phyloP scores from a whole-genome alignment of 2,113 vertebrate genomes.

The Cinclus mexicanus region DNA sequence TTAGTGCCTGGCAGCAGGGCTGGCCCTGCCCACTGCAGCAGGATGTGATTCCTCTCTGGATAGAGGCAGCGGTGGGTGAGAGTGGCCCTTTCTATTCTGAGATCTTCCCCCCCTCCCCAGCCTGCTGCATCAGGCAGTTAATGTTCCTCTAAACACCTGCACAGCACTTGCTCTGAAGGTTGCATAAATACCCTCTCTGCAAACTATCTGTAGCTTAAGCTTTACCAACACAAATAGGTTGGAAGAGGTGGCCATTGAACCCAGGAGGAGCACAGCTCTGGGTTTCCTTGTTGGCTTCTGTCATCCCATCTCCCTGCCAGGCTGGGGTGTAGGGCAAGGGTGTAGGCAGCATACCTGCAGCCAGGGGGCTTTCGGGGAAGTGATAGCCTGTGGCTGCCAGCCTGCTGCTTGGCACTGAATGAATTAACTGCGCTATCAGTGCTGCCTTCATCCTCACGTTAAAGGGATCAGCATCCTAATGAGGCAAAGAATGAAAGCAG shows the following conservation, averaged over 20 bases:
- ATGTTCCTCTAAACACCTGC: background rate
- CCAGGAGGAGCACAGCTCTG: background rate
- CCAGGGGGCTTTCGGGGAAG: background rate
- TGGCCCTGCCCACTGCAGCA: conserved; percentile 40
- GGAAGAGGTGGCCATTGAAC: background rate
- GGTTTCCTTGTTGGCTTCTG: background rate
- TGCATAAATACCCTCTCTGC: background rate
- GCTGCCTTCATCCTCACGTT: background rate
- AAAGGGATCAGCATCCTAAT: background rate
- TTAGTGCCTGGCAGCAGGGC: background rate
- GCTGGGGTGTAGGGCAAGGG: background rate
- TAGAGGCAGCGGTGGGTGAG: background rate
- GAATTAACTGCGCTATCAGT: background rate
- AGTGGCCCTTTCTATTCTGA: background rate
- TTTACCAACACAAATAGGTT: rapidly evolving
- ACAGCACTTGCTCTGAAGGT: background rate
- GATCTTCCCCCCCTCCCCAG: background rate
- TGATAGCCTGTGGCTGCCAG: background rate
- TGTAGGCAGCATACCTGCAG: background rate
- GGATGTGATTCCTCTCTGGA: background rate
- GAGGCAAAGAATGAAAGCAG: background rate
- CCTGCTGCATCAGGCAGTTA: background rate
- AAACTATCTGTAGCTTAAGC: background rate
- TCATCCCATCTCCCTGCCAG: background rate
- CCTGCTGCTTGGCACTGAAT: background rate